Base-by-base conservation (phyloP, 2,113 vertebrate genomes). In the Oncorhynchus clarkii region DNA sequence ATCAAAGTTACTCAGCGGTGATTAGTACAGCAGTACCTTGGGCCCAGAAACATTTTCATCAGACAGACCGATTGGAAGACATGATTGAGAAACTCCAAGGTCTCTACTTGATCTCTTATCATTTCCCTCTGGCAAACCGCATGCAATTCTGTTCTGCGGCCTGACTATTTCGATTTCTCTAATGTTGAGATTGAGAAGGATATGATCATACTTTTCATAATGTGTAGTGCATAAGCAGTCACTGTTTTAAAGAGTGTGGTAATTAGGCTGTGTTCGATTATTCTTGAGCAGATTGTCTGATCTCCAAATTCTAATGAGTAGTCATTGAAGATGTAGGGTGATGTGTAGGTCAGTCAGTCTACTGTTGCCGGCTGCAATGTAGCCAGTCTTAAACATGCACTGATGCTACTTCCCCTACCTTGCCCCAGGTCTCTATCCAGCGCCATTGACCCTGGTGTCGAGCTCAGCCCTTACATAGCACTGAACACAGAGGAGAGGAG, bases 351-450 rank as follows among this genome's bases (percentile, higher is more conserved):
- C 34, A 34, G 6, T 34, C 34, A 7, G 34, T 34, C 34, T 34
- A 6, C 39, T 39, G 39, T 39, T 39, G 39, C 39, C 39, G 39
- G 39, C 39, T 39, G 8, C 8, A 9, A 39, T 39, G 39, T 39
- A 39, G 39, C 34, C 34, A 34, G 34, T 34, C 34, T 34, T 14
- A 14, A 13, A 51, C 49, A 51, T 51, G 11, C 49, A 14, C 26
- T 68, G 24, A 48, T 88, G 73, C 88, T 49, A 4, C 67, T 8
- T 89, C 26, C 76, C 72, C 73, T 76, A 73, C 77, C 67, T 78
- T 82, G 77, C 70, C 80, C 45, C 87, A 93, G 87, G 87, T 86
- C 73, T 78, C 72, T 89, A 80, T 90, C 88, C 73, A 86, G 82
- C 49, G 75, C 79, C 5, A 81, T 88, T 78, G 88, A 89, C 69